Conservation (phyloP, 2,797 vertebrate genomes). For the Myiothlypis coronata region DNA sequence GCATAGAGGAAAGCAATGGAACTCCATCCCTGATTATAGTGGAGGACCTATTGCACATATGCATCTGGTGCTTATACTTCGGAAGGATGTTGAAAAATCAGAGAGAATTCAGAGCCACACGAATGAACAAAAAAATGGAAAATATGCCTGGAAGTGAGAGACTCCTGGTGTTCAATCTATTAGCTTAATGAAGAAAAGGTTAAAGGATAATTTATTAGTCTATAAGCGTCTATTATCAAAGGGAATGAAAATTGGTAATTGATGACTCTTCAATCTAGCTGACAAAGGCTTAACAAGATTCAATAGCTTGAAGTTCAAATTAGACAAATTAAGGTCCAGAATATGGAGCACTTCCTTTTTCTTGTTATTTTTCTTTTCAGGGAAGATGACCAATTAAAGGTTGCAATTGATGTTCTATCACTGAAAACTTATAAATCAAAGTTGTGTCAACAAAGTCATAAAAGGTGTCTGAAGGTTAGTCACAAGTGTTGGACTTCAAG, state of each 20-base stretch:
- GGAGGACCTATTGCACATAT: background rate
- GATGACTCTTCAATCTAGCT: conserved; percentile 58
- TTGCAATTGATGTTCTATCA: background rate
- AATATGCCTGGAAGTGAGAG: conserved; percentile 50
- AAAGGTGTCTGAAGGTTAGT: background rate
- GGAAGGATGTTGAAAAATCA: background rate
- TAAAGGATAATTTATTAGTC: conserved; percentile 66
- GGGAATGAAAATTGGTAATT: conserved; percentile 60
- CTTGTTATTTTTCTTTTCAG: background rate
- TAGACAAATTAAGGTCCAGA: conserved; percentile 55
- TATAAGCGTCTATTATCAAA: conserved; percentile 61
- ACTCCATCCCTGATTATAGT: background rate
- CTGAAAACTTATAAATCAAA: background rate
- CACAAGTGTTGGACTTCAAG: background rate
- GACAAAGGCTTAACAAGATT: conserved; percentile 61
- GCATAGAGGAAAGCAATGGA: background rate
- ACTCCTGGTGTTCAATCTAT: conserved; percentile 44
- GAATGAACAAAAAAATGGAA: conserved; percentile 11
- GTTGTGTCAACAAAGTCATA: background rate
- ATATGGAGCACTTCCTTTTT: background rate
- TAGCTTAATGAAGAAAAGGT: conserved; percentile 64
- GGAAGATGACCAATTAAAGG: background rate
- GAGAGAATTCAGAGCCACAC: background rate
- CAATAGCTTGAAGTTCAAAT: conserved; percentile 52
- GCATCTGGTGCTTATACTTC: background rate